Conservation (phyloP, 2,797 vertebrate genomes). For the Karalla daura region DNA sequence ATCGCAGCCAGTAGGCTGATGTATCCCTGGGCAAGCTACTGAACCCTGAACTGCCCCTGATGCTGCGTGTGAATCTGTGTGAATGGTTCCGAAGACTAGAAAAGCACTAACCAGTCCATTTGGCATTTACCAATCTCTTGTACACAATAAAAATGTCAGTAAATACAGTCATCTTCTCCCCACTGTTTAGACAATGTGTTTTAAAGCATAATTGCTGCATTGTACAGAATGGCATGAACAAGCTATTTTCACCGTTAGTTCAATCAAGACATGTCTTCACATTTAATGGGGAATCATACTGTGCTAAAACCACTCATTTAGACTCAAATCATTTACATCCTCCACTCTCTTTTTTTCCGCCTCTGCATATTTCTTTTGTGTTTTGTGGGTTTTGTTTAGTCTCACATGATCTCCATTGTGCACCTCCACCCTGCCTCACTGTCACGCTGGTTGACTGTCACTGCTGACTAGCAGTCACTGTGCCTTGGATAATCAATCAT, state of each 20-base stretch:
- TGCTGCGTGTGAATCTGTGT: too few relatives aligned
- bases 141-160: neutral
- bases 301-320: neutral
- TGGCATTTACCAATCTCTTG: too few relatives aligned
- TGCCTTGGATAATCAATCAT: slow-evolving; percentile 56
- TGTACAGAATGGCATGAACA: neutral
- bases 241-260: neutral
- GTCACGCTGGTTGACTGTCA: slow-evolving; percentile 41
- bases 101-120: too few relatives aligned
- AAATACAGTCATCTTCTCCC: neutral
- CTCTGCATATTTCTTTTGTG: too few relatives aligned
- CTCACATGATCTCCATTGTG: slow-evolving; percentile 18
- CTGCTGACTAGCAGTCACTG: slow-evolving; percentile 34
- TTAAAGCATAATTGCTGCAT: neutral
- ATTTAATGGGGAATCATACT: neutral
- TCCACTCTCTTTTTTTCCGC: neutral
- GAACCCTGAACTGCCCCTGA: too few relatives aligned
- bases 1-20: too few relatives aligned
- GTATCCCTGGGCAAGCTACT: too few relatives aligned
- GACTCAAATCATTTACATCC: neutral
- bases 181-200: neutral
- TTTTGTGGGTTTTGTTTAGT: slow-evolving; percentile 9
- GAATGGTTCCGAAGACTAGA: too few relatives aligned
- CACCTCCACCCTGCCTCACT: slow-evolving; percentile 22
- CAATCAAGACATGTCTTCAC: too few relatives aligned